Conservation (phyloP, 2,113 vertebrate species). For the Pelobates fuscus region DNA sequence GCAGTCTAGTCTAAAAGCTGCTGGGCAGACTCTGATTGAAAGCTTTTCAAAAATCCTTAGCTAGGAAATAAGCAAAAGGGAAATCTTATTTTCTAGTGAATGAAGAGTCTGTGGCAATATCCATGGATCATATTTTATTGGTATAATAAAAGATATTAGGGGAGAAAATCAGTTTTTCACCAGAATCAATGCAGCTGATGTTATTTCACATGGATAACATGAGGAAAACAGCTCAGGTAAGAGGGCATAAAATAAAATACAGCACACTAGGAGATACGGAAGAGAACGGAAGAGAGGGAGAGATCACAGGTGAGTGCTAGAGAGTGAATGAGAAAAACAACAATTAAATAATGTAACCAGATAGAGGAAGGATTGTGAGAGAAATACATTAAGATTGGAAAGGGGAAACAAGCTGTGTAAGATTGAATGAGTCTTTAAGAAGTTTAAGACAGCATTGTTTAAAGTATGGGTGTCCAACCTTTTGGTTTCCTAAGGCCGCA, state of each 20-base stretch:
- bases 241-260: neutral
- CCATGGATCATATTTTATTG: slow-evolving; percentile 29
- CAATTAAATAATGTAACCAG: neutral
- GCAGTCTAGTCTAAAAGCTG: slow-evolving; percentile 1
- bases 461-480: too few species aligned
- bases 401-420: too few species aligned
- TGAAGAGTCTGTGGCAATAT: slow-evolving; percentile 15
- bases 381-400: too few species aligned
- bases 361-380: neutral
- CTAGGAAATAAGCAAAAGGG: neutral
- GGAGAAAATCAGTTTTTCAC: slow-evolving; percentile 13
- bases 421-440: too few species aligned
- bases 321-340: neutral
- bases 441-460: too few species aligned
- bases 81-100: slow-evolving; percentile 30
- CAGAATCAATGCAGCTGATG: slow-evolving; percentile 18
- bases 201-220: slow-evolving; percentile 10
- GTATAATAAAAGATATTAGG: slow-evolving; percentile 26
- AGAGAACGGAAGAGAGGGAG: too few species aligned
- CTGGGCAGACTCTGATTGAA: neutral
- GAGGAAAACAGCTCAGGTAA: neutral
- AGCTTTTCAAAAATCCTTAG: slow-evolving; percentile 11
- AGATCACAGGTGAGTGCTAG: neutral
- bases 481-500: too few species aligned
- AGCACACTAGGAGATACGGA: neutral